A percentile compares a stretch with the other conserved stretches of the same genome.
Evolutionary conservation across 2,113 vertebrate species (phyloP).

Genomic region (Egretta garzetta): DNA sequence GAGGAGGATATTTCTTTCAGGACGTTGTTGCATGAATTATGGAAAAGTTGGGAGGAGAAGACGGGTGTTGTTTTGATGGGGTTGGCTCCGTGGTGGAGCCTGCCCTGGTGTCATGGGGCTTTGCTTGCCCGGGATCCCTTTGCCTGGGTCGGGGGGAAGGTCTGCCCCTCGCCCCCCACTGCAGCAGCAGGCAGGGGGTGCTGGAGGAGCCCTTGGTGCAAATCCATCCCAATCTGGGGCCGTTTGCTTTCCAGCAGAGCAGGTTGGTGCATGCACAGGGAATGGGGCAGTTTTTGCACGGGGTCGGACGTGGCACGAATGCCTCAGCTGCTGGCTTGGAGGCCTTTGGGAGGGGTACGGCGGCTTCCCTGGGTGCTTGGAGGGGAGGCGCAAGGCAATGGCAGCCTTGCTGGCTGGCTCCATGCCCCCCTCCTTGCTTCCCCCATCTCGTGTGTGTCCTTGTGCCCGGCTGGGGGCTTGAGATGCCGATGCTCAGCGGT

Average conservation of each 20-base stretch:
- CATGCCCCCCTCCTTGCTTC: background rate
- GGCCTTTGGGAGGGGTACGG: background rate
- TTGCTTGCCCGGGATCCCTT: accelerated
- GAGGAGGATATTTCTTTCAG: constrained; percentile 60
- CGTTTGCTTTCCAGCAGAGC: background rate
- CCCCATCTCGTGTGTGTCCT: background rate
- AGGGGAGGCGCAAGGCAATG: background rate
- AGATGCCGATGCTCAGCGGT: accelerated
- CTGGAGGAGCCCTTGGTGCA: background rate
- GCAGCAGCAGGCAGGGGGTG: background rate
- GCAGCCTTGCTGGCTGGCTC: background rate
- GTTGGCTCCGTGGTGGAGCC: background rate
- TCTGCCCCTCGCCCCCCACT: accelerated
- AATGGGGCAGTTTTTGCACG: accelerated
- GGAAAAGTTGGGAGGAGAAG: constrained; percentile 41
- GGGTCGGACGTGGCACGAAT: accelerated
- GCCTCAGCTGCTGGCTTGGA: background rate
- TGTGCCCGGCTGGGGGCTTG: accelerated
- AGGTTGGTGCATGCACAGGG: background rate
- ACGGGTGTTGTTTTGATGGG: background rate
- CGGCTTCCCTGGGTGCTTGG: accelerated
- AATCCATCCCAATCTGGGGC: background rate
- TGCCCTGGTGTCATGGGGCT: accelerated
- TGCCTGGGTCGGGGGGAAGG: background rate
- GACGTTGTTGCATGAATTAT: constrained; percentile 67